Base-by-base conservation (phyloP, 2,888 invertebrate species). In the Apeira syringaria region DNA sequence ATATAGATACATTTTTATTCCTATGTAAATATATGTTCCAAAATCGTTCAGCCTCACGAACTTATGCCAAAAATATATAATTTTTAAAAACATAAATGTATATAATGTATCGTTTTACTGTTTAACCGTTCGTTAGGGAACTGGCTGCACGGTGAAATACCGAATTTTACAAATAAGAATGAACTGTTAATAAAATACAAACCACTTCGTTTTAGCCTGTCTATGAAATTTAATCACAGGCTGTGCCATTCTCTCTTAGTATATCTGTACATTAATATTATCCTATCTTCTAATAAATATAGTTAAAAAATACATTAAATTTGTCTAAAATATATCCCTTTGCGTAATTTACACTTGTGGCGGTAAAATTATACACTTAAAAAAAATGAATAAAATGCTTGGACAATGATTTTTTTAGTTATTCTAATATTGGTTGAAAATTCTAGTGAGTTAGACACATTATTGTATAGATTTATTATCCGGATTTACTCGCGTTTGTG, bases 121-220 rank as follows among this genome's bases (percentile, higher is more conserved):
- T 60, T 61, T 60, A 64, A 58, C 59, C n/a, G n/a, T n/a, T 57
- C 50, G 53, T 62, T 64, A 61, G 58, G 62, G 53, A 68, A 67
- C 65, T 68, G 68, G 67, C 60, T 75, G 86, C 86, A 80, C 79
- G 77, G 78, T 80, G 86, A 76, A 85, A 82, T 84, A 85, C 82
- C 84, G 85, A 85, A 72, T 68, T 53, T 52, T 50, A 47, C 51
- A 50, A 47, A 50, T 50, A 53, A 43, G 48, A 47, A 52, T 47
- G 43, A 40, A 46, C 37, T 49, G 18, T 43, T 33, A 7, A 24
- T 32, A 8, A 31, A 27, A 35, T 15, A 27, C 28, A 35, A 40
- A 12, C 22, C 25, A 47, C 44, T 45, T 47, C 30, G 32, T 47
- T 38, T 35, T 30, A 30, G 56, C 56, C 53, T 53, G 51, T 46